These are phyloP conservation scores for Meda fulgida DNA, from an alignment of 2,797 vertebrate species.

Conservation along the genomic window DNA sequence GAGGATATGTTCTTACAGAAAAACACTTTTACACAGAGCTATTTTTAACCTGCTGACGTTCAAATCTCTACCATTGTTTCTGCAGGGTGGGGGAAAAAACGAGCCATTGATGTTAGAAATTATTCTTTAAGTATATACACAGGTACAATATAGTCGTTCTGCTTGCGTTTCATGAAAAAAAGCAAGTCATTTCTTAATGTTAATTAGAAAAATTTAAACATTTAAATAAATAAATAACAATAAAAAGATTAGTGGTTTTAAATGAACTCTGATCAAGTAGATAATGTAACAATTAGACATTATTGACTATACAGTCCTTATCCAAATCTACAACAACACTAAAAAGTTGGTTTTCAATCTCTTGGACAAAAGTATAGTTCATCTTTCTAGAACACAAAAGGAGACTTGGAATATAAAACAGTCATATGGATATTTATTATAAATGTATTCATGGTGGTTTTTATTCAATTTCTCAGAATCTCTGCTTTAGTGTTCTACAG, in stretches of 20 bases:
- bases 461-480: background rate
- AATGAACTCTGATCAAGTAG: background rate
- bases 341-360: background rate
- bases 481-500: background rate
- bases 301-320: background rate
- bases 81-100: slow-evolving; percentile 32
- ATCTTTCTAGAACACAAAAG: background rate
- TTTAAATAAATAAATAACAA: background rate
- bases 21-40: slow-evolving; percentile 38
- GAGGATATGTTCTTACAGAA: slow-evolving; percentile 48
- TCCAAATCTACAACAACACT: background rate
- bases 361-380: background rate
- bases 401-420: background rate
- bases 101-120: background rate
- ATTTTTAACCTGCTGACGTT: slow-evolving; percentile 57
- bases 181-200: background rate
- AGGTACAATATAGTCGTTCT: background rate
- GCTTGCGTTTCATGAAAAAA: background rate
- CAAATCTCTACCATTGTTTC: slow-evolving; percentile 48
- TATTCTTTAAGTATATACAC: background rate
- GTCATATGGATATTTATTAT: background rate
- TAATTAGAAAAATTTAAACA: background rate
- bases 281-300: background rate
- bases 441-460: background rate
- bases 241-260: background rate